These are phyloP conservation scores for Plutella xylostella DNA, from an alignment of 2,888 invertebrate species.

Conservation along the genomic window DNA sequence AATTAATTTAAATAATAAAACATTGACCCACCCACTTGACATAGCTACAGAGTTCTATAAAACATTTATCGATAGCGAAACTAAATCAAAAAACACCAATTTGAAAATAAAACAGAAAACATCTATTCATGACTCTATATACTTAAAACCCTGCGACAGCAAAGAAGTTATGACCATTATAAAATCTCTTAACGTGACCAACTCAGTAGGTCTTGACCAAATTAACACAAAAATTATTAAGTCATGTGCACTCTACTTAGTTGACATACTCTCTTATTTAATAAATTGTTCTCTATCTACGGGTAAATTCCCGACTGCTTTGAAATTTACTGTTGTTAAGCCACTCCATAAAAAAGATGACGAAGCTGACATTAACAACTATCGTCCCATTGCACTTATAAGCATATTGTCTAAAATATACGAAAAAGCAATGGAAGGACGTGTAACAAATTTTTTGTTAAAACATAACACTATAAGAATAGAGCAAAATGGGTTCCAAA, in stretches of 20 bases:
- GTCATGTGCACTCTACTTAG: no score
- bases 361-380: background rate
- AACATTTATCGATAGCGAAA: no score
- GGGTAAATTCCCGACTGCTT: background rate
- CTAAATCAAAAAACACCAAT: no score
- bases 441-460: background rate
- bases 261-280: no score
- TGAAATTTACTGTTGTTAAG: background rate
- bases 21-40: background rate
- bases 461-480: background rate
- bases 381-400: conserved; percentile 1
- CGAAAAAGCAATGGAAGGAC: background rate
- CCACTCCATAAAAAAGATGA: background rate
- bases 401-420: background rate
- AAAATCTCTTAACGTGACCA: no score
- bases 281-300: background rate
- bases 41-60: no score
- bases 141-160: no score
- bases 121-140: no score
- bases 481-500: background rate
- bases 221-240: no score
- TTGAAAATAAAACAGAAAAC: no score
- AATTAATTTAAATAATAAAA: background rate
- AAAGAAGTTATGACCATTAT: no score
- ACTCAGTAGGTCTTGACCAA: no score